Conservation (phyloP, 1,140 invertebrate species). For the Zaprionus inermis region DNA sequence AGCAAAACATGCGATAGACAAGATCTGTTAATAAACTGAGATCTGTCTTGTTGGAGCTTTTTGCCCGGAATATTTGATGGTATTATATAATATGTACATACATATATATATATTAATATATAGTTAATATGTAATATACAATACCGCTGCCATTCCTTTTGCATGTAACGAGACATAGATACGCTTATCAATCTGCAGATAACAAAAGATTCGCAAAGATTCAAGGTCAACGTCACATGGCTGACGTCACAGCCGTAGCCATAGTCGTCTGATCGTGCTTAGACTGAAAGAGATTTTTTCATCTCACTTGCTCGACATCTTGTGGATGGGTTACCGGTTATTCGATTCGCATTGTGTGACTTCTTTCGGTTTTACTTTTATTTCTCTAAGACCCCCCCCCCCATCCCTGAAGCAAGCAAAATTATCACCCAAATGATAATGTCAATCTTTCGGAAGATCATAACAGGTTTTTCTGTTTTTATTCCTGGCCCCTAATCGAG, state of each 20-base stretch:
- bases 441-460: slow-evolving; percentile 1
- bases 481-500: neutral
- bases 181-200: neutral
- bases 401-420: neutral
- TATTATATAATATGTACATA: neutral
- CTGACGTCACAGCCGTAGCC: slow-evolving; percentile 5
- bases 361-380: slow-evolving; percentile 20
- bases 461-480: neutral
- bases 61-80: neutral
- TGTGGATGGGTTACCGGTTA: slow-evolving; percentile 6
- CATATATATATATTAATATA: neutral
- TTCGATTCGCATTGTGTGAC: slow-evolving; percentile 5
- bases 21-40: neutral
- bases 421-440: slow-evolving; percentile 26
- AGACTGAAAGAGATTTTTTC: neutral
- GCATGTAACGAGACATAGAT: neutral
- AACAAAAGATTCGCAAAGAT: neutral
- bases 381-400: neutral
- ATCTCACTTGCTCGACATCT: neutral
- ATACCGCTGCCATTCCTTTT: neutral
- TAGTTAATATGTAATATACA: no score
- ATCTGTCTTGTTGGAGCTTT: neutral
- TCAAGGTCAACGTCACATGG: slow-evolving; percentile 1
- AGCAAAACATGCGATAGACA: neutral
- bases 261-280: neutral